phyloP scores from a whole-genome alignment of 2,113 vertebrate genomes.

The Leptodactylus fuscus region DNA sequence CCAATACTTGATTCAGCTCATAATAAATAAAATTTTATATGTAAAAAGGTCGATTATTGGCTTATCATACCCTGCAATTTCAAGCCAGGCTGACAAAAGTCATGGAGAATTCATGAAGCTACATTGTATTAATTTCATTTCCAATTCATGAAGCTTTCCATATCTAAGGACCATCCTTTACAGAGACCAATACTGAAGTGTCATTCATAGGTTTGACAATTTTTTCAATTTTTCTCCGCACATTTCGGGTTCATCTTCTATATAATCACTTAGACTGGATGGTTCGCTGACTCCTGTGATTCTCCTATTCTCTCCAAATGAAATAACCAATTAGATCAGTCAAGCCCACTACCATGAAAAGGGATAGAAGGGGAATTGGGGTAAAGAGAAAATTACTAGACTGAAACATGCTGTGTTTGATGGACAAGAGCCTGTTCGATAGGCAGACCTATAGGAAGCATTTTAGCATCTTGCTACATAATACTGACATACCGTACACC shows the following conservation, averaged over 20 bases:
- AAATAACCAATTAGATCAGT: constrained; percentile 36
- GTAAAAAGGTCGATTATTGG: background rate
- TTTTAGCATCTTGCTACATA: background rate
- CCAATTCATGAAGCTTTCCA: background rate
- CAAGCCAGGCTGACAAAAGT: background rate
- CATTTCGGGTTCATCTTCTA: background rate
- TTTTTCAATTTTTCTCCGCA: background rate
- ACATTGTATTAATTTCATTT: background rate
- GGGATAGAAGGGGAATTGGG: background rate
- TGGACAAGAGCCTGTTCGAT: background rate
- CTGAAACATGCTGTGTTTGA: background rate
- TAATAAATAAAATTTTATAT: background rate
- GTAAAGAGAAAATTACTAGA: background rate
- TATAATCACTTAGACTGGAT: constrained; percentile 1
- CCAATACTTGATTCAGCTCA: background rate
- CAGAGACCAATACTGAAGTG: background rate
- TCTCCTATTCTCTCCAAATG: constrained; percentile 13
- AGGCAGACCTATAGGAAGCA: background rate
- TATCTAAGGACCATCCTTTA: background rate
- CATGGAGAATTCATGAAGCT: background rate
- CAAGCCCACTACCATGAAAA: constrained; percentile 12
- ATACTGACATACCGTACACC: background rate
- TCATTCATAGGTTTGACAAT: background rate
- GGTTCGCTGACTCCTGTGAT: constrained; percentile 5
- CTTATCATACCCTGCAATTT: background rate